Evolutionary conservation across 2,888 invertebrate genomes (phyloP).

Genomic region (Sclerodermus sp.): DNA sequence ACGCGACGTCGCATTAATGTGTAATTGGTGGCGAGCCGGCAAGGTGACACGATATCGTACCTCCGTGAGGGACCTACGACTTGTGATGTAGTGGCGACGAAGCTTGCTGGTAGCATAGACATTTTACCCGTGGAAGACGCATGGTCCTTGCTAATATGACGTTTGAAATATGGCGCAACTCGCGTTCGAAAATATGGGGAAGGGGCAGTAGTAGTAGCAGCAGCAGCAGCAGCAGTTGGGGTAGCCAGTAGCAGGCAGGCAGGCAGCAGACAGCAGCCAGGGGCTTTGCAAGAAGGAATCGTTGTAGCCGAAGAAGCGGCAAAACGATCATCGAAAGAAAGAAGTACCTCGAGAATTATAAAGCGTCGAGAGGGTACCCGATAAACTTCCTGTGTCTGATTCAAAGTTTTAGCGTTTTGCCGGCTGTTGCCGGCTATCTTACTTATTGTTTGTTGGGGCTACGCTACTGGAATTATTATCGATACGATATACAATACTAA

Average conservation of each 20-base stretch:
- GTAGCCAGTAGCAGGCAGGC: too few relatives aligned
- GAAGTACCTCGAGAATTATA: too few relatives aligned
- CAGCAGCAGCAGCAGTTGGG: too few relatives aligned
- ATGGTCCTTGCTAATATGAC: conserved; percentile 51
- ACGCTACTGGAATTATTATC: too few relatives aligned
- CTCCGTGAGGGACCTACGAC: conserved; percentile 35
- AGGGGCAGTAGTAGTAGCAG: too few relatives aligned
- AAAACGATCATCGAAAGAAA: too few relatives aligned
- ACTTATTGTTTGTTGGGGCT: too few relatives aligned
- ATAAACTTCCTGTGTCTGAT: too few relatives aligned
- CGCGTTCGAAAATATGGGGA: conserved; percentile 10
- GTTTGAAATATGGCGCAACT: conserved; percentile 48
- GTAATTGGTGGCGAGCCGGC: conserved; percentile 41
- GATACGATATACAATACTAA: too few relatives aligned
- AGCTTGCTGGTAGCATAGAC: conserved; percentile 43
- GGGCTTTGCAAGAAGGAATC: background rate
- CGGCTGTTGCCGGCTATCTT: too few relatives aligned
- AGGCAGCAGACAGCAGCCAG: background rate
- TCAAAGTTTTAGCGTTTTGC: too few relatives aligned
- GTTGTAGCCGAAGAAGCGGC: background rate
- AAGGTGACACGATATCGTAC: conserved; percentile 40
- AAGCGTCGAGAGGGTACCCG: too few relatives aligned
- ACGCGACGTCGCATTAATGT: conserved; percentile 44
- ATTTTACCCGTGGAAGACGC: conserved; percentile 49
- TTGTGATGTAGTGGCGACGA: conserved; percentile 42